phyloP scores from a whole-genome alignment of 2,113 vertebrate genomes.

The Condylura cristata region DNA sequence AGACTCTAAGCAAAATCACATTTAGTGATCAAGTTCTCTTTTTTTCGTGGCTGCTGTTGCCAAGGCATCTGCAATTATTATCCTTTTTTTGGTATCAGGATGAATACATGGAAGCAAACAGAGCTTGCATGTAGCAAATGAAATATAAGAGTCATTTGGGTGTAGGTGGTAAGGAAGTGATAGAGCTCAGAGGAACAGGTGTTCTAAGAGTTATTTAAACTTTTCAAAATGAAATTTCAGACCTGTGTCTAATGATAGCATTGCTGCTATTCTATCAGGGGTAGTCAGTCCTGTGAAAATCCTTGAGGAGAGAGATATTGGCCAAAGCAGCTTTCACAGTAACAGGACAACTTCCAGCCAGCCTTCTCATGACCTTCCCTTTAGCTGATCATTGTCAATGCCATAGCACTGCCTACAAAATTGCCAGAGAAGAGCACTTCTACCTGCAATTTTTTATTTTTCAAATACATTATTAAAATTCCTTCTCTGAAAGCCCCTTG shows the following conservation, averaged over 20 bases:
- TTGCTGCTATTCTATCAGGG: constrained; percentile 66
- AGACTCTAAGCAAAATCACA: constrained; percentile 49
- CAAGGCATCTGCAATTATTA: constrained; percentile 73
- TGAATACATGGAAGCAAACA: constrained; percentile 73
- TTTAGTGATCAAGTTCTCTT: constrained; percentile 58
- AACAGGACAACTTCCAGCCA: constrained; percentile 68
- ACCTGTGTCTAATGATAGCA: constrained; percentile 81
- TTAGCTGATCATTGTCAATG: constrained; percentile 75
- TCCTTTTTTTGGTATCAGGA: constrained; percentile 45
- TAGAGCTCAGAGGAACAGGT: constrained; percentile 78
- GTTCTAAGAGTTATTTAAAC: constrained; percentile 80
- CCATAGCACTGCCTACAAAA: constrained; percentile 76
- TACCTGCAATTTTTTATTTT: constrained; percentile 82
- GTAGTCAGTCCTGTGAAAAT: constrained; percentile 80
- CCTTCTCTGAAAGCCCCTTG: constrained; percentile 77
- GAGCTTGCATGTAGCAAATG: constrained; percentile 58
- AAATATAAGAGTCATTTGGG: constrained; percentile 71
- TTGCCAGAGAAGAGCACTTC: constrained; percentile 79
- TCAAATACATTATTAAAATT: constrained; percentile 81
- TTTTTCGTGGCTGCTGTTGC: constrained; percentile 74
- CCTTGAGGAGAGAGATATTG: constrained; percentile 67
- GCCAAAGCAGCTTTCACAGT: constrained; percentile 30
- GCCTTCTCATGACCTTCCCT: constrained; percentile 68
- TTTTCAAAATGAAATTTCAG: constrained; percentile 80
- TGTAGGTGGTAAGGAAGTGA: constrained; percentile 72